Conservation (phyloP, 2,888 invertebrate genomes). For the Erebia palarica region DNA sequence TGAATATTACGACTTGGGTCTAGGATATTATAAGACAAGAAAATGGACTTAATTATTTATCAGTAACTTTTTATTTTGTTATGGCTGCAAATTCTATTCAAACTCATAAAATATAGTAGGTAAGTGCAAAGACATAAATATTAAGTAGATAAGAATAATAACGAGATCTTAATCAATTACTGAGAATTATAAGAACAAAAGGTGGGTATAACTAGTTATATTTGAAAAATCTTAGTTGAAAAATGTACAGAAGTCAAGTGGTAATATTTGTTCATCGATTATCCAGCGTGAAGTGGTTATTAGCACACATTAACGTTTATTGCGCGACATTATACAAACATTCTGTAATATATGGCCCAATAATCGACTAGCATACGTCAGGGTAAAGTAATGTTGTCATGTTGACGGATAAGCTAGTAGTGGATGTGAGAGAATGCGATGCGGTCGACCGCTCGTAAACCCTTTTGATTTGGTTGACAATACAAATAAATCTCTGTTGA, state of each 20-base stretch:
- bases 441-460: constrained; percentile 41
- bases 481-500: constrained; percentile 45
- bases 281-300: constrained; percentile 57
- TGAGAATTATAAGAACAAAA: not conserved
- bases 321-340: constrained; percentile 65
- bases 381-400: constrained; percentile 57
- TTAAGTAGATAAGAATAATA: not conserved
- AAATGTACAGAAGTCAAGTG: constrained; percentile 33
- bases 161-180: constrained; percentile 3
- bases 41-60: no score
- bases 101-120: no score
- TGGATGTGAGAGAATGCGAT: constrained; percentile 42
- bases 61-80: no score
- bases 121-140: no score
- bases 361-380: constrained; percentile 63
- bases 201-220: no score
- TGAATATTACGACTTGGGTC: no score
- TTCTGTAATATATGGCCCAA: constrained; percentile 64
- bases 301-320: constrained; percentile 58
- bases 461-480: constrained; percentile 45
- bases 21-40: no score
- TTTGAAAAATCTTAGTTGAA: constrained; percentile 20
- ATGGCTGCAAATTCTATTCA: no score
- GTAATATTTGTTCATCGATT: constrained; percentile 44
- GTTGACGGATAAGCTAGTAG: constrained; percentile 47